Conservation (phyloP, 2,113 vertebrate genomes). For the Reinhardtius hippoglossoides region DNA sequence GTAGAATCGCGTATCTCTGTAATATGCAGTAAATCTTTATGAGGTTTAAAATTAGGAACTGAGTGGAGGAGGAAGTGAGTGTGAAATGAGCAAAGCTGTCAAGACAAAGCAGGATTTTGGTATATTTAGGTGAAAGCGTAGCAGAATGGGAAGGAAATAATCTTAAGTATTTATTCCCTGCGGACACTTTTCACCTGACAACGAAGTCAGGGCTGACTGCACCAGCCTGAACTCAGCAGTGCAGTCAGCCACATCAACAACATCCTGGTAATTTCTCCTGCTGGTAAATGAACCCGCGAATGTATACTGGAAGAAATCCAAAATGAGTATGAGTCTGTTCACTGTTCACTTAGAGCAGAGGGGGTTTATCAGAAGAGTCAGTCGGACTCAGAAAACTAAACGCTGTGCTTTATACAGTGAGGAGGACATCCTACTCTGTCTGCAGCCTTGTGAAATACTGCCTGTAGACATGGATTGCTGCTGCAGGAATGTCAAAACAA, state of each 20-base stretch:
- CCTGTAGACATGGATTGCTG: conserved; percentile 31
- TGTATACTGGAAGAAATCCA: conserved; percentile 27
- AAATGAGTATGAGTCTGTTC: conserved; percentile 19
- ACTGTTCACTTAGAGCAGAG: conserved; percentile 14
- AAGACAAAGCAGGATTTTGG: not conserved
- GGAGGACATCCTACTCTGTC: conserved; percentile 32
- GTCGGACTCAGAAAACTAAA: conserved; percentile 16
- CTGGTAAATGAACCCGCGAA: conserved; percentile 46
- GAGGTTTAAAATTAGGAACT: not conserved
- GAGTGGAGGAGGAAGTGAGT: not conserved
- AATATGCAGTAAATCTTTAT: not conserved
- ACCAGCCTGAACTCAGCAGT: not conserved
- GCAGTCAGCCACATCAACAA: conserved; percentile 37
- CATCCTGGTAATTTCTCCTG: conserved; percentile 42
- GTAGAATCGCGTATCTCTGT: too few species aligned
- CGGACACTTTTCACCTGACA: conserved; percentile 7
- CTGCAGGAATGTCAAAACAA: conserved; percentile 44
- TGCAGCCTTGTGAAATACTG: conserved; percentile 42
- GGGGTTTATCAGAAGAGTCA: conserved; percentile 10
- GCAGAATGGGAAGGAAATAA: not conserved
- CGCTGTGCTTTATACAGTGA: conserved; percentile 2
- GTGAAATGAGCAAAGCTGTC: not conserved
- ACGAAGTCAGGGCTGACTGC: conserved; percentile 2
- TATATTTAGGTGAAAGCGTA: not conserved
- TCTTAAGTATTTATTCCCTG: conserved; percentile 5